These are phyloP conservation scores for Talpa occidentalis DNA, from an alignment of 2,113 vertebrate genomes.

Conservation along the genomic window DNA sequence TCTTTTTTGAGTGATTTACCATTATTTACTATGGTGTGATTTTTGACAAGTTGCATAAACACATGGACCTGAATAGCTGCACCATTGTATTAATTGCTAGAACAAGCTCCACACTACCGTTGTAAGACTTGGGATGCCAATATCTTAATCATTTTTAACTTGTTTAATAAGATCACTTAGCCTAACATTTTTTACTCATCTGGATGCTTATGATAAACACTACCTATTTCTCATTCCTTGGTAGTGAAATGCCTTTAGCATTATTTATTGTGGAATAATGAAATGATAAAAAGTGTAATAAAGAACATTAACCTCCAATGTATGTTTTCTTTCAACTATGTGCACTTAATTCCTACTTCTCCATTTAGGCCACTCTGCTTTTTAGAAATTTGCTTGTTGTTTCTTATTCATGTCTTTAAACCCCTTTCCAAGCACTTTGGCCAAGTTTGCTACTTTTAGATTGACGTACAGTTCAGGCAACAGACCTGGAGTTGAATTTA, in stretches of 20 bases:
- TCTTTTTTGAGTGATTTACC: no score
- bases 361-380: not conserved
- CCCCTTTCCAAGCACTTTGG: not conserved
- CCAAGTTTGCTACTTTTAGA: not conserved
- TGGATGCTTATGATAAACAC: not conserved
- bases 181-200: not conserved
- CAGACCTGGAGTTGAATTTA: not conserved
- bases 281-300: constrained; percentile 2
- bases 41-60: constrained; percentile 18
- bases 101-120: not conserved
- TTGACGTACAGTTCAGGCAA: not conserved
- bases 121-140: not conserved
- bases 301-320: not conserved
- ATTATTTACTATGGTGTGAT: not conserved
- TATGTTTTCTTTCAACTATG: not conserved
- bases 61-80: not conserved
- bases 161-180: not conserved
- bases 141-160: not conserved
- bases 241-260: not conserved
- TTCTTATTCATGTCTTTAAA: not conserved
- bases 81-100: not conserved
- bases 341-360: constrained; percentile 18
- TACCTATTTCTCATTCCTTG: constrained; percentile 12
- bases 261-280: not conserved
- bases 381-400: not conserved